Conservation (phyloP, 1,140 invertebrate species). For the Scaptomyza montana region DNA sequence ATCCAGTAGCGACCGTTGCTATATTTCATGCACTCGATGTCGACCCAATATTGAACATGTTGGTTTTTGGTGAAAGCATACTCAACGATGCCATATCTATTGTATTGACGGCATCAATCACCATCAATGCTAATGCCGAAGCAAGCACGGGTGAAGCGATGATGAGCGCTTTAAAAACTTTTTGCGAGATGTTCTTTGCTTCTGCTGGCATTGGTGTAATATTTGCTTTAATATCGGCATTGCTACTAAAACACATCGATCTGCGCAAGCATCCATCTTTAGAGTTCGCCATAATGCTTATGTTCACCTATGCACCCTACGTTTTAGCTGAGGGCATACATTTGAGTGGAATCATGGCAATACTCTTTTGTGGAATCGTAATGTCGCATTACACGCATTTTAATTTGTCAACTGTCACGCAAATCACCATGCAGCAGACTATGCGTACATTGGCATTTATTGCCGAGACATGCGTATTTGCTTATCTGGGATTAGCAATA, state of each 20-base stretch:
- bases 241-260: conserved; percentile 98
- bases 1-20: conserved; percentile 98
- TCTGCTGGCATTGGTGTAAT: conserved; percentile 98
- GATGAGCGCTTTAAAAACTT: conserved; percentile 94
- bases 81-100: conserved; percentile 99
- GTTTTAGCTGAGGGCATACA: conserved; percentile 95
- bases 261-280: conserved; percentile 98
- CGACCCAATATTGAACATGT: conserved; percentile 98
- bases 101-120: conserved; percentile 96
- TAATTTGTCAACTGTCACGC: conserved; percentile 98
- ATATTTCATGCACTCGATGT: conserved; percentile 98
- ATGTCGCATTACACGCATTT: conserved; percentile 99
- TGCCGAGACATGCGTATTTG: conserved; percentile 99
- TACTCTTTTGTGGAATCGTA: conserved; percentile 98
- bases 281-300: conserved; percentile 99
- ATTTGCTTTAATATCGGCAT: conserved; percentile 96
- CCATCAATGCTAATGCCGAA: conserved; percentile 76
- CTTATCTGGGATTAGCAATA: conserved; percentile 98
- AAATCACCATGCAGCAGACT: conserved; percentile 99
- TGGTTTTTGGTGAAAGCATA: conserved; percentile 99
- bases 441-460: conserved; percentile 99
- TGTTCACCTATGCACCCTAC: conserved; percentile 99
- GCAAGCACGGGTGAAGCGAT: conserved; percentile 91
- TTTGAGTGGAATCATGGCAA: conserved; percentile 98
- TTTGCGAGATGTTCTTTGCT: conserved; percentile 99